Conservation (phyloP, 2,888 invertebrate genomes). For the Orchesellides sinensis region DNA sequence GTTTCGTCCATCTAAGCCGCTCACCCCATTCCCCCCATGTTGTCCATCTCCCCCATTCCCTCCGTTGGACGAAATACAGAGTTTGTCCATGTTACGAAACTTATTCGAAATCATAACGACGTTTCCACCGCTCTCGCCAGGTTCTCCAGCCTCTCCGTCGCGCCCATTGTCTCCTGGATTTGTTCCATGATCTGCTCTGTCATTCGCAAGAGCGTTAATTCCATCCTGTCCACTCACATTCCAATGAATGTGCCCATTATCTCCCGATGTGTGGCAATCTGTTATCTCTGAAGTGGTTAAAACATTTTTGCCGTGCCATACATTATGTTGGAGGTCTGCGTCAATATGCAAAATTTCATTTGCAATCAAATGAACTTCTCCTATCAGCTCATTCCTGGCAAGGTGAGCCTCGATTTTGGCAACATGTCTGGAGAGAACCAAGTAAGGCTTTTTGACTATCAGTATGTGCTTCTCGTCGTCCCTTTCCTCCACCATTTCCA, state of each 20-base stretch:
- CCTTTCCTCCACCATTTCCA: background rate
- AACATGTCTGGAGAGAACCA: background rate
- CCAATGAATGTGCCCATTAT: too few species aligned
- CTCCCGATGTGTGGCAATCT: conserved; percentile 62
- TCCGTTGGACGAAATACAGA: conserved; percentile 74
- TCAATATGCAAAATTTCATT: conserved; percentile 70
- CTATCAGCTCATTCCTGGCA: conserved; percentile 12
- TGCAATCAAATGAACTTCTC: conserved; percentile 73
- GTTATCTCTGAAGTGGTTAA: conserved; percentile 69
- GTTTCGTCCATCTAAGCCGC: conserved; percentile 66
- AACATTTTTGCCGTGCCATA: conserved; percentile 74
- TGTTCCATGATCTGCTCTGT: background rate
- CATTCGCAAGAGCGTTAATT: background rate
- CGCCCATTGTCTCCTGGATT: background rate
- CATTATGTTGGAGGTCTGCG: conserved; percentile 54
- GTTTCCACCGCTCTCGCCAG: conserved; percentile 76
- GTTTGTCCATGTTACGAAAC: conserved; percentile 69
- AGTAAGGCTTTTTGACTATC: background rate
- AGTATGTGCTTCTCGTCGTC: background rate
- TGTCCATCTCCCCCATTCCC: conserved; percentile 75
- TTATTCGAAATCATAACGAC: conserved; percentile 69
- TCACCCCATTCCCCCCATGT: conserved; percentile 74
- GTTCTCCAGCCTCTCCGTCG: conserved; percentile 73
- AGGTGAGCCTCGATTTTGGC: background rate
- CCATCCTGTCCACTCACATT: conserved; percentile 73